A percentile compares a stretch with the other conserved stretches of the same genome.
Evolutionary conservation across 2,797 vertebrate species (phyloP).

Genomic region (Catostomus latipinnis): DNA sequence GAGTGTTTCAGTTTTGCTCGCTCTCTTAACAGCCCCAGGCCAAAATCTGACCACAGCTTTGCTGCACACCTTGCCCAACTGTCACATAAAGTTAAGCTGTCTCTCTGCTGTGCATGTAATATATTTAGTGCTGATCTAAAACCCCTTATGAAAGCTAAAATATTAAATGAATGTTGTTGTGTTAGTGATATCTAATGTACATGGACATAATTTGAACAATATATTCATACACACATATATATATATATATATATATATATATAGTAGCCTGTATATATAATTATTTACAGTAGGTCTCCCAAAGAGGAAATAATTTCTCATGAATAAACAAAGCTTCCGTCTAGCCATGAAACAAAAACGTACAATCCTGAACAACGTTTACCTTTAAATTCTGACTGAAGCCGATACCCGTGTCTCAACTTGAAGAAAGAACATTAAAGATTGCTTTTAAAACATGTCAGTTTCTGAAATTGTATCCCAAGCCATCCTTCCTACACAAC

Average conservation of each 20-base stretch:
- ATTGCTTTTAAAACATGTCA: constrained; percentile 77
- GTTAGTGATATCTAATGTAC: neutral
- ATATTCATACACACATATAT: too few species aligned
- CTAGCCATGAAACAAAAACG: constrained; percentile 27
- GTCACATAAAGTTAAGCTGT: constrained; percentile 54
- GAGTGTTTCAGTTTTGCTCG: constrained; percentile 46
- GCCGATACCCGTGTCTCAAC: constrained; percentile 56
- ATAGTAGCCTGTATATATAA: neutral
- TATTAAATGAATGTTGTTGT: neutral
- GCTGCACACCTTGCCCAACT: constrained; percentile 60
- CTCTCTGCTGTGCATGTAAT: constrained; percentile 54
- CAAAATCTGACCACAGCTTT: constrained; percentile 72
- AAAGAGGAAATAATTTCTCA: constrained; percentile 31
- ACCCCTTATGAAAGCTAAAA: neutral
- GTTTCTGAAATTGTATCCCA: constrained; percentile 73
- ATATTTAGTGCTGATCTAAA: constrained; percentile 24
- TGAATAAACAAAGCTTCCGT: constrained; percentile 34
- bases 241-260: neutral
- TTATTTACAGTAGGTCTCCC: constrained; percentile 36
- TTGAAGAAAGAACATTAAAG: constrained; percentile 63
- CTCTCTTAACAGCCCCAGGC: constrained; percentile 61
- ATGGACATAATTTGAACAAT: too few species aligned
- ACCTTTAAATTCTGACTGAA: constrained; percentile 43
- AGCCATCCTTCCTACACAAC: constrained; percentile 69
- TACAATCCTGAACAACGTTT: constrained; percentile 36